phyloP scores from a whole-genome alignment of 2,797 vertebrate species.

The Benthosema pterotum region DNA sequence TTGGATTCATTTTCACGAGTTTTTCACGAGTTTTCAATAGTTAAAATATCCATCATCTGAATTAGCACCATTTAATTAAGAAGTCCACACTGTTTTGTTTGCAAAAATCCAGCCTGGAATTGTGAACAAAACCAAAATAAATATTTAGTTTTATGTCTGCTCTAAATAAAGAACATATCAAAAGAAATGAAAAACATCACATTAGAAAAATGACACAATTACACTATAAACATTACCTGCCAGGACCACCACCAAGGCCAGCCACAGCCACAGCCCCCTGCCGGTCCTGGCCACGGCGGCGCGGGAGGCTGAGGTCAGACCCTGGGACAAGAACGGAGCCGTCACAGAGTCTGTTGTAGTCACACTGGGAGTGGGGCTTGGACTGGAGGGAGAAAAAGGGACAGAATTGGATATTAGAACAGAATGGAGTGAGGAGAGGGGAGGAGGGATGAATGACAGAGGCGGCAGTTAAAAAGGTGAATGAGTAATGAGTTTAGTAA shows the following conservation, averaged over 20 bases:
- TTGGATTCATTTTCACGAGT: too few species aligned
- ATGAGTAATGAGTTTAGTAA: background rate
- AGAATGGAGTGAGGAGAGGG: background rate
- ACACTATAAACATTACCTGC: too few species aligned
- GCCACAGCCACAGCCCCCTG: constrained; percentile 82
- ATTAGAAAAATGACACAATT: background rate
- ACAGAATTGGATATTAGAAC: background rate
- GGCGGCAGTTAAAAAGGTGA: background rate
- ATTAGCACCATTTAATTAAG: too few species aligned
- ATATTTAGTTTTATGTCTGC: too few species aligned
- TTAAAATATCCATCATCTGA: too few species aligned
- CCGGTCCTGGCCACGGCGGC: constrained; percentile 66
- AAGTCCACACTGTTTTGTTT: too few species aligned
- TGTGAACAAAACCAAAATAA: too few species aligned
- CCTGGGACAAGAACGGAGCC: constrained; percentile 49
- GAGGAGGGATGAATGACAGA: constrained; percentile 5
- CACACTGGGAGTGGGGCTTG: constrained; percentile 59
- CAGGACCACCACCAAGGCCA: constrained; percentile 82
- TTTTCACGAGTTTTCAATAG: too few species aligned
- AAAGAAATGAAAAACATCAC: too few species aligned
- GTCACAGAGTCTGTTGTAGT: constrained; percentile 47
- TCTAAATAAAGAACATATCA: too few species aligned
- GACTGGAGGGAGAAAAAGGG: constrained; percentile 45
- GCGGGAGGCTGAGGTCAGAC: constrained; percentile 55
- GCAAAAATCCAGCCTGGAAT: too few species aligned